Base-by-base conservation (phyloP, 2,113 vertebrate genomes). In the Nanger granti region DNA sequence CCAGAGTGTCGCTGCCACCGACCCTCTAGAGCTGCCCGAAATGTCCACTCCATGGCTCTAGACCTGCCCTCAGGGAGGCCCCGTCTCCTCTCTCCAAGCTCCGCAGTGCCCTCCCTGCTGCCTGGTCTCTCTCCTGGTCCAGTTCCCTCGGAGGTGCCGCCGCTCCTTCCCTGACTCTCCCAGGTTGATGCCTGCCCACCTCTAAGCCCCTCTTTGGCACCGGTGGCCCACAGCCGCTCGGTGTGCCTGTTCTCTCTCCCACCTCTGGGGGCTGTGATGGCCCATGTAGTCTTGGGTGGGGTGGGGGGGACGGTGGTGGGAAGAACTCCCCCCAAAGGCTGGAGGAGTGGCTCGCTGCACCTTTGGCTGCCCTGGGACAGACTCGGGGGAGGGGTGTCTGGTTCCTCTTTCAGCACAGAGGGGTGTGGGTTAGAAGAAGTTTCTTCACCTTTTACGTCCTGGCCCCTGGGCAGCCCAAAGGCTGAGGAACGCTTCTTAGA, bases 121-220 rank as follows among this genome's bases (percentile, higher is more conserved):
- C 44, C 37, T 17, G 20, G 8, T 10, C n/a, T 55, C 52, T 41
- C 49, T n/a, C 82, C 82, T 4, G 31, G 49, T 85, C 85, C 28
- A 0, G 22, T 47, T 41, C 14, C 55, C 55, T 54, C 2, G 0
- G 5, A 29, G 13, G 47, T 1, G 5, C 34, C 28, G 41, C 49
- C 28, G 2, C 22, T n/a, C 15, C 52, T 24, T 17, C 11, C 9
- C 31, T n/a, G 34, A 37, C 82, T 54, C 47, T 2, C 41, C 12
- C 41, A 37, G 14, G 66, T 69, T 44, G 49, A 7, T 5, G 34
- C 26, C 11, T 2, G 14, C 64, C 41, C 41, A 15, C n/a, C 34
- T 6, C 69, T 47, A 87, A 41, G 28, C 4, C 6, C 47, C 15
- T n/a, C 26, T 64, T 4, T 2, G 13, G 15, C 47, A 26, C 44